Percentiles rank a stretch among this genome's conserved stretches.
phyloP scores from a whole-genome alignment of 2,888 invertebrate species.

The Caenorhabditis panamensis region DNA sequence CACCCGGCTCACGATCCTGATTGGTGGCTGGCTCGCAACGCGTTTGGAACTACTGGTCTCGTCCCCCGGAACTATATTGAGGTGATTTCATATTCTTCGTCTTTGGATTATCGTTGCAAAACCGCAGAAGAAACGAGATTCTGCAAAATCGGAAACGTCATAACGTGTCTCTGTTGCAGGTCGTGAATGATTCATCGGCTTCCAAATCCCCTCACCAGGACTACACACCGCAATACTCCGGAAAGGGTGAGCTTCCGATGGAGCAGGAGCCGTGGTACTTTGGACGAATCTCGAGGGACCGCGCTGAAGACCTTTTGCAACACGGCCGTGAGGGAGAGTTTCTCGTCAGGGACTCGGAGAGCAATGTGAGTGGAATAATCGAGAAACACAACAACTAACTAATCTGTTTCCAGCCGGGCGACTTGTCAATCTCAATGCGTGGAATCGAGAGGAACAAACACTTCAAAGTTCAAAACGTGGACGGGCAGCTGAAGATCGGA shows the following conservation, averaged over 20 bases:
- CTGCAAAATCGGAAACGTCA: background rate
- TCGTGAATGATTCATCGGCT: conserved; percentile 33
- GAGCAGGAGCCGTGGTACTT: conserved; percentile 90
- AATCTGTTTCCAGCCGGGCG: conserved; percentile 93
- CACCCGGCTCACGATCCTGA: conserved; percentile 97
- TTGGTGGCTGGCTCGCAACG: conserved; percentile 97
- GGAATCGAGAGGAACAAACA: conserved; percentile 98
- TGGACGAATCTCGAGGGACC: conserved; percentile 94
- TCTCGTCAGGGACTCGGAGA: conserved; percentile 98
- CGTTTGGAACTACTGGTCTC: conserved; percentile 92
- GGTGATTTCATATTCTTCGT: conserved; percentile 69
- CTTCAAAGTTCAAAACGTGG: conserved; percentile 84
- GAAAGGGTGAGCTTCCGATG: conserved; percentile 31
- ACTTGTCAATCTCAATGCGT: conserved; percentile 97
- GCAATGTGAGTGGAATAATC: conserved; percentile 87
- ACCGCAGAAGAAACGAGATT: background rate
- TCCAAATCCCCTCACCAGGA: conserved; percentile 17
- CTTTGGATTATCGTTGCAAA: background rate
- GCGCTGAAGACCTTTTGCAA: conserved; percentile 95
- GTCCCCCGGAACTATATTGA: conserved; percentile 87
- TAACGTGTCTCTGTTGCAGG: conserved; percentile 36
- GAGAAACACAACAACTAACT: background rate
- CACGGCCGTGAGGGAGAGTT: conserved; percentile 98
- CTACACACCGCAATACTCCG: conserved; percentile 30
- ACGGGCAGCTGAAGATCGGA: conserved; percentile 90